Evolutionary conservation across 2,888 invertebrate species (phyloP).

Genomic region (Cheilosia grossa): DNA sequence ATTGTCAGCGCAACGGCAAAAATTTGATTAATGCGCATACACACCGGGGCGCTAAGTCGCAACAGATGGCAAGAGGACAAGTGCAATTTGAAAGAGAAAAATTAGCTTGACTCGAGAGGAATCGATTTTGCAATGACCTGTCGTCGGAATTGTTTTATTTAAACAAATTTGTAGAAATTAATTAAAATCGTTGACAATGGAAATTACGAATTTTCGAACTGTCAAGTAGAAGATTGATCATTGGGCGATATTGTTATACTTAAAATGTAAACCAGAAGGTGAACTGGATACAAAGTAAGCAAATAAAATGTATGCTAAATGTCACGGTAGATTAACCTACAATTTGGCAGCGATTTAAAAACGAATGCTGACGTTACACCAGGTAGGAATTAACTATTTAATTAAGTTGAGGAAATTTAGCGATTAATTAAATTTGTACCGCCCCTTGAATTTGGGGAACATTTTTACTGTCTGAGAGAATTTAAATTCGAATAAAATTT

Average conservation of each 20-base stretch:
- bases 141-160: constrained; percentile 22
- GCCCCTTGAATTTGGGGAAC: constrained; percentile 4
- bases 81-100: constrained; percentile 6
- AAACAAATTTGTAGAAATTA: neutral
- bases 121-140: constrained; percentile 43
- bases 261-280: neutral
- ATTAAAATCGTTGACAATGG: neutral
- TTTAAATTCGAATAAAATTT: constrained; percentile 9
- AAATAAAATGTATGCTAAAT: neutral
- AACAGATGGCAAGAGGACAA: constrained; percentile 36
- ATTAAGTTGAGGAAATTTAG: constrained; percentile 36
- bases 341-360: constrained; percentile 40
- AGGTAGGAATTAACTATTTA: constrained; percentile 10
- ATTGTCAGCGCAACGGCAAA: constrained; percentile 22
- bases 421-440: constrained; percentile 20
- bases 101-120: constrained; percentile 1
- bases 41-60: constrained; percentile 30
- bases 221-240: constrained; percentile 7
- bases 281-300: constrained; percentile 16
- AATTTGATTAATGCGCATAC: constrained; percentile 47
- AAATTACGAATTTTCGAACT: neutral
- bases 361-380: neutral
- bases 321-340: constrained; percentile 23
- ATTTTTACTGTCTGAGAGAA: constrained; percentile 1
- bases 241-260: neutral